These are phyloP conservation scores for Syrista parreyssii DNA, from an alignment of 2,888 invertebrate species.

Conservation along the genomic window DNA sequence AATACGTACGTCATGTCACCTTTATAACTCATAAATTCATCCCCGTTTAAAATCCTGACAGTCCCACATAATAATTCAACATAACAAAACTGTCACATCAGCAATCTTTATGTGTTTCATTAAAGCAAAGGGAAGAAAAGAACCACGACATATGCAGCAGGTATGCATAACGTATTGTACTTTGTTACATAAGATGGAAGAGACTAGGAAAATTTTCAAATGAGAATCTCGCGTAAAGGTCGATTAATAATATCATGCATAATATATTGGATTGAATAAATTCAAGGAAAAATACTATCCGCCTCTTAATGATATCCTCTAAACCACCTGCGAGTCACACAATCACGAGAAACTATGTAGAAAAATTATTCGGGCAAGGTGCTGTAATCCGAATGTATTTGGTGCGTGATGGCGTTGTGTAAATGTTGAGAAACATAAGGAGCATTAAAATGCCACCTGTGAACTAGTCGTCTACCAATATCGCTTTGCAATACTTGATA, in stretches of 20 bases:
- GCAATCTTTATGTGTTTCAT: neutral
- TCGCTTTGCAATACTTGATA: constrained; percentile 11
- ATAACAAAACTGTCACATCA: neutral
- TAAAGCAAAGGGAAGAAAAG: neutral
- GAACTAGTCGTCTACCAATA: constrained; percentile 32
- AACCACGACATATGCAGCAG: neutral
- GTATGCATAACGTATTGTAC: neutral
- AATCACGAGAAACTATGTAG: neutral
- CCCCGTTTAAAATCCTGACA: neutral
- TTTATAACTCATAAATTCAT: neutral
- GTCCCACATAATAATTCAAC: neutral
- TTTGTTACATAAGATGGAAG: neutral
- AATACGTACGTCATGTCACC: neutral
- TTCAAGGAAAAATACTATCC: neutral
- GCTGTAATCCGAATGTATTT: constrained; percentile 28
- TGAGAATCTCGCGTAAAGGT: neutral
- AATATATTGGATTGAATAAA: neutral
- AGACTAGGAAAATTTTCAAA: neutral
- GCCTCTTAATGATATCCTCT: neutral
- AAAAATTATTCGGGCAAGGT: neutral
- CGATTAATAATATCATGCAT: neutral
- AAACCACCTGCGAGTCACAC: neutral
- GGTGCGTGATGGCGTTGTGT: constrained; percentile 34
- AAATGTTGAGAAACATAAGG: constrained; percentile 40
- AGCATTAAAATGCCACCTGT: constrained; percentile 39